A percentile compares a stretch with the other conserved stretches of the same genome.
These are phyloP conservation scores for Lepidochitona cinerea DNA, from an alignment of 2,888 invertebrate species.

Conservation along the genomic window DNA sequence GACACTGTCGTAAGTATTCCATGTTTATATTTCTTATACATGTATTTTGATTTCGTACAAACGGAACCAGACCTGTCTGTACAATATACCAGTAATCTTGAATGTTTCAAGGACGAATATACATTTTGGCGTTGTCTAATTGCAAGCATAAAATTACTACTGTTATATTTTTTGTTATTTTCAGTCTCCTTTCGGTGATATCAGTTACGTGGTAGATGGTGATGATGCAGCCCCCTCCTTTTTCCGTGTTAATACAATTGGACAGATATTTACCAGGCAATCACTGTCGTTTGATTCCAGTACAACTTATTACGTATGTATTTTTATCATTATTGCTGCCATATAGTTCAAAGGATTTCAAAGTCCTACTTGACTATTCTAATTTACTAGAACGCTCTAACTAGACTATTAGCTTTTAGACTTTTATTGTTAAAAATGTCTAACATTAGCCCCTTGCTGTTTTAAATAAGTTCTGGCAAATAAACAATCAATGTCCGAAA, in stretches of 20 bases:
- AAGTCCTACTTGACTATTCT: too few species aligned
- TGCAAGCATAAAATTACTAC: not conserved
- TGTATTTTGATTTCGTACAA: not conserved
- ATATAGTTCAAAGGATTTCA: too few species aligned
- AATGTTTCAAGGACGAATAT: too few species aligned
- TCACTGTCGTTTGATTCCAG: not conserved
- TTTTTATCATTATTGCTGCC: too few species aligned
- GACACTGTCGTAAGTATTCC: constrained; percentile 13
- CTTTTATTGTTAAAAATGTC: not conserved
- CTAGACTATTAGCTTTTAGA: too few species aligned
- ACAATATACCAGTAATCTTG: too few species aligned
- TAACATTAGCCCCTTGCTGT: not conserved
- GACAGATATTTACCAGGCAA: not conserved
- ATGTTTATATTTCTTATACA: not conserved
- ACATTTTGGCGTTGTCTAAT: not conserved
- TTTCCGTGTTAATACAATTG: not conserved
- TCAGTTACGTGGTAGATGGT: constrained; percentile 56
- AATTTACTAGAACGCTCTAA: too few species aligned
- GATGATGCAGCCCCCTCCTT: constrained; percentile 53
- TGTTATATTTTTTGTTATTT: not conserved
- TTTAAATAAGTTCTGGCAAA: too few species aligned
- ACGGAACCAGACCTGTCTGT: too few species aligned
- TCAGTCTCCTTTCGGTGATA: constrained; percentile 55
- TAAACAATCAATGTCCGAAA: too few species aligned
- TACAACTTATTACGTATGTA: not conserved